phyloP scores from a whole-genome alignment of 2,888 invertebrate species.

The Lamproptera curius region DNA sequence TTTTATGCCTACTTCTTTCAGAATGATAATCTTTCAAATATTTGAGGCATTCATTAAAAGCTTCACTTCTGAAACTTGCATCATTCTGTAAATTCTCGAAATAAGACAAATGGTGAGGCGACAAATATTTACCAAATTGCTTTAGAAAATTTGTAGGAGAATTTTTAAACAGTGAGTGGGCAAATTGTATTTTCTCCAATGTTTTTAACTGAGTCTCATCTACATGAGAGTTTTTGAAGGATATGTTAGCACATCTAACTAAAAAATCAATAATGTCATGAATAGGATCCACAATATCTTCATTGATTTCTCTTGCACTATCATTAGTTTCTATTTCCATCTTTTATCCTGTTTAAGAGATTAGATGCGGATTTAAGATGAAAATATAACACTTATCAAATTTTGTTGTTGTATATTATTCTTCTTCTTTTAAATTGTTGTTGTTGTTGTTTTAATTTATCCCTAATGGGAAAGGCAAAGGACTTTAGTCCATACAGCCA shows the following conservation, averaged over 20 bases:
- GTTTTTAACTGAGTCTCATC: slow-evolving; percentile 85
- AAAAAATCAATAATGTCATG: slow-evolving; percentile 80
- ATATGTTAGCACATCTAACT: slow-evolving; percentile 78
- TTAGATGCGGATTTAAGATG: too few species aligned
- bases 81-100: slow-evolving; percentile 75
- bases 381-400: too few species aligned
- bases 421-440: too few species aligned
- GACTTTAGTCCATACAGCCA: too few species aligned
- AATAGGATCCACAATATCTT: slow-evolving; percentile 52
- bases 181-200: slow-evolving; percentile 84
- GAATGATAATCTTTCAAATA: slow-evolving; percentile 79
- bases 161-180: slow-evolving; percentile 79
- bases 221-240: slow-evolving; percentile 90
- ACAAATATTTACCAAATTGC: slow-evolving; percentile 86
- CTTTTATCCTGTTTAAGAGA: too few species aligned
- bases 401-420: too few species aligned
- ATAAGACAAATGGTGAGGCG: slow-evolving; percentile 82
- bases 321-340: slow-evolving; percentile 6
- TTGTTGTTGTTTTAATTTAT: too few species aligned
- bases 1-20: slow-evolving; percentile 65
- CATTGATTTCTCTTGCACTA: slow-evolving; percentile 26
- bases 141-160: slow-evolving; percentile 85
- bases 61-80: slow-evolving; percentile 70
- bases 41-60: slow-evolving; percentile 73
- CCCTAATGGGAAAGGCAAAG: too few species aligned